Base-by-base conservation (phyloP, 2,888 invertebrate species). In the Acleris emargana region DNA sequence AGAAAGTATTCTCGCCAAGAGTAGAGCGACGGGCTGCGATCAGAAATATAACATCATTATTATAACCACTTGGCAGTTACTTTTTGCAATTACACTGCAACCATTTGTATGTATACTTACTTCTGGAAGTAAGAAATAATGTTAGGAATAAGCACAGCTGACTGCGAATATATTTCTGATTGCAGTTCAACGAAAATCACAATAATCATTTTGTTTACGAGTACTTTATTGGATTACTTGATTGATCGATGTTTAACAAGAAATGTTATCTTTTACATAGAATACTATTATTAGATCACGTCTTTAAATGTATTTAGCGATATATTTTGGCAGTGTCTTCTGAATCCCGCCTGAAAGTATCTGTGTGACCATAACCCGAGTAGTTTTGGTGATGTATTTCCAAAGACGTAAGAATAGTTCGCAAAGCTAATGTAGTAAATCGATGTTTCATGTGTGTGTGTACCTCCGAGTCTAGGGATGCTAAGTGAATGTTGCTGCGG, bases 331-430 rank as follows among this genome's bases (percentile, higher is more conserved):
- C 73, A 68, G 74, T 82, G 74, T 79, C 75, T 78, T 79, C 76
- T 80, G 79, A 82, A 88, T 89, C 91, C 91, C 91, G 91, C 91
- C 91, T 91, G 82, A 86, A 87, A 77, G 81, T 83, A 85, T 76
- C 74, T 80, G 82, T 87, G 90, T 91, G 91, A 90, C 91, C 91
- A 92, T 92, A 91, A 89, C 88, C 84, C 78, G 85, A 85, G 86
- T 83, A 83, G 86, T 91, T 91, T 89, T 90, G 91, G 91, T 91
- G 91, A 91, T 91, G 89, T 89, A 84, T 89, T 91, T 92, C 92
- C 91, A 91, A 92, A 92, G 91, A 92, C 81, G 88, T 91, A 91
- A 87, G 83, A 83, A 86, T 91, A 91, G 87, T 90, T 84, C 87
- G 73, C 87, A 84, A 85, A 82, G 82, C 82, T 83, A 82, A 84